phyloP scores from a whole-genome alignment of 2,113 vertebrate species.

The Gyps fulvus region DNA sequence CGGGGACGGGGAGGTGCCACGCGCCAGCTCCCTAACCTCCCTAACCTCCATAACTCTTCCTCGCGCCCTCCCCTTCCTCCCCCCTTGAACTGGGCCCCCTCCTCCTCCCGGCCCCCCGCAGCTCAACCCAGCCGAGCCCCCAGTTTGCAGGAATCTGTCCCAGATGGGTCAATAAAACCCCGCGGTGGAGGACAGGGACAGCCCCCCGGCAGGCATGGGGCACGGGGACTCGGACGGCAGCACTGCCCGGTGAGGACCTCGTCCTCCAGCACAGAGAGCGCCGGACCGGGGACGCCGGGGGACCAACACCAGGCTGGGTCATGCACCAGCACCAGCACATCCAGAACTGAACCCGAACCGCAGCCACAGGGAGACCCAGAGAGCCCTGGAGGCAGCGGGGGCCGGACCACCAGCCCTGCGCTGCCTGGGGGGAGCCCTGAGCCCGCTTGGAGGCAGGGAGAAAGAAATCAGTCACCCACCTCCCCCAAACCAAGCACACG shows the following conservation, averaged over 20 bases:
- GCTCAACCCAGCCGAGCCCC: not conserved
- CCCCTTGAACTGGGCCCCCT: not conserved
- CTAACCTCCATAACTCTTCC: constrained; percentile 48
- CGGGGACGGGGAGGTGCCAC: not conserved
- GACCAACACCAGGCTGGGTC: not conserved
- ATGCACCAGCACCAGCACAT: not conserved
- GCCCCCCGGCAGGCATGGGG: fast-evolving
- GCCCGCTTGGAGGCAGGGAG: not conserved
- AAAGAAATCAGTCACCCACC: not conserved
- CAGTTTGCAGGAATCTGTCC: not conserved
- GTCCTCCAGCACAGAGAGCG: not conserved
- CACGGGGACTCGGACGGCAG: fast-evolving
- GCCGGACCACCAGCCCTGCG: not conserved
- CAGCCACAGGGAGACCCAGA: not conserved
- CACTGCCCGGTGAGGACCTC: fast-evolving
- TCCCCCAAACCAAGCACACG: not conserved
- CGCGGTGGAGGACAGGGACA: not conserved
- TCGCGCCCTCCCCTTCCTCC: constrained; percentile 27
- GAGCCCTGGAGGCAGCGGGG: not conserved
- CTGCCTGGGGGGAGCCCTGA: not conserved
- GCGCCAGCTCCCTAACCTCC: constrained; percentile 15
- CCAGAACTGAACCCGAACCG: fast-evolving
- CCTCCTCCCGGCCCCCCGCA: not conserved
- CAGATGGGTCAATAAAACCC: not conserved
- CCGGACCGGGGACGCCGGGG: fast-evolving